A percentile compares a stretch with the other conserved stretches of the same genome.
phyloP scores from a whole-genome alignment of 2,888 invertebrate genomes.

The Ennomos fuscantarius region DNA sequence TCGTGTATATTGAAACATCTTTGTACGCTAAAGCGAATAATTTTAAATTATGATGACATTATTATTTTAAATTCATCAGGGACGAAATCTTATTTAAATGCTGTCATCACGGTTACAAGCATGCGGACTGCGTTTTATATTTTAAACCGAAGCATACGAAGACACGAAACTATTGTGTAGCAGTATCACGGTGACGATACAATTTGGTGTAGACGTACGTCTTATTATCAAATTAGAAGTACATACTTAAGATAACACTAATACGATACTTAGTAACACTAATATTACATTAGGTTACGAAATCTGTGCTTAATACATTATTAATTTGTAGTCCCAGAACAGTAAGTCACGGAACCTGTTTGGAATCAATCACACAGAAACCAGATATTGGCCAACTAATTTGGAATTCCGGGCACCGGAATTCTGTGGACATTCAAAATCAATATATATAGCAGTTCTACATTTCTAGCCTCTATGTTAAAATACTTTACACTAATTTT shows the following conservation, averaged over 20 bases:
- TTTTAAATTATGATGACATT: too few relatives aligned
- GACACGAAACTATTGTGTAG: too few relatives aligned
- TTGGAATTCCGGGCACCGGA: constrained; percentile 17
- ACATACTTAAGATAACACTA: background rate
- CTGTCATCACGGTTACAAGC: too few relatives aligned
- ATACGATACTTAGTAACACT: background rate
- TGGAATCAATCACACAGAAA: constrained; percentile 28
- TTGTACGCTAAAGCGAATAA: too few relatives aligned
- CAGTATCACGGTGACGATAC: too few relatives aligned
- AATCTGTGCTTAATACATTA: constrained; percentile 21
- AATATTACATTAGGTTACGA: constrained; percentile 16
- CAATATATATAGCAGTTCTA: constrained; percentile 1
- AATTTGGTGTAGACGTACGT: too few relatives aligned
- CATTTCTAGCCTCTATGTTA: background rate
- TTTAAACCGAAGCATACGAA: too few relatives aligned
- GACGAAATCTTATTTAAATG: too few relatives aligned
- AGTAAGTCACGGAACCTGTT: constrained; percentile 29
- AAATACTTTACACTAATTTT: background rate
- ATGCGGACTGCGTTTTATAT: too few relatives aligned
- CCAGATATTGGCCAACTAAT: constrained; percentile 25
- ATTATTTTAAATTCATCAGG: too few relatives aligned
- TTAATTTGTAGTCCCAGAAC: constrained; percentile 19
- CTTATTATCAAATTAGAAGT: too few relatives aligned
- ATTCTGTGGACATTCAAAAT: constrained; percentile 7
- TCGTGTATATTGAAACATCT: too few relatives aligned